phyloP scores from a whole-genome alignment of 1,140 invertebrate species.

The Hormaphis cornu region DNA sequence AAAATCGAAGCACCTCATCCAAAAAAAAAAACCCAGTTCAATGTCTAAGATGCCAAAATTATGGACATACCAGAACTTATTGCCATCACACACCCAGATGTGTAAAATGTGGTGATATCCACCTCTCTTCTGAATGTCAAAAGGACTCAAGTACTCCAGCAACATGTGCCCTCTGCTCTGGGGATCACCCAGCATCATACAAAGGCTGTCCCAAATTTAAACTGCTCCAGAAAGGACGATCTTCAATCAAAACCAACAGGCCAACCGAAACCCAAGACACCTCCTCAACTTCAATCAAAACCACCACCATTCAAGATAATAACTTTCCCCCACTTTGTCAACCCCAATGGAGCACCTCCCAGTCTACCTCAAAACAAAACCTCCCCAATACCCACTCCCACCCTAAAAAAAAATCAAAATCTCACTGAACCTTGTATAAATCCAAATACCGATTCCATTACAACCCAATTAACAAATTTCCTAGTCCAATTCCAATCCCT shows the following conservation, averaged over 20 bases:
- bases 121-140: constrained; percentile 41
- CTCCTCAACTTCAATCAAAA: too few relatives aligned
- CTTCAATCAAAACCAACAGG: neutral
- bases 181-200: neutral
- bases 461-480: neutral
- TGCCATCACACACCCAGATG: constrained; percentile 38
- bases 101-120: constrained; percentile 41
- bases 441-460: neutral
- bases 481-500: neutral
- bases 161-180: neutral
- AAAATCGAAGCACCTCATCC: constrained; percentile 39
- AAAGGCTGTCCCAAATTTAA: neutral
- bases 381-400: neutral
- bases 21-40: constrained; percentile 39
- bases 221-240: neutral
- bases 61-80: constrained; percentile 41
- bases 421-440: neutral
- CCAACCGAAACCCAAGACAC: neutral
- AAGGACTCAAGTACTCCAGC: constrained; percentile 37
- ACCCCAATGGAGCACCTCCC: neutral
- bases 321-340: too few relatives aligned
- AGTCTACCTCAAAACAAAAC: neutral
- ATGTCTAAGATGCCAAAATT: constrained; percentile 41
- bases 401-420: neutral
- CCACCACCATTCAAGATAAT: too few relatives aligned